These are phyloP conservation scores for Psittacula echo DNA, from an alignment of 2,797 vertebrate genomes.

Conservation along the genomic window DNA sequence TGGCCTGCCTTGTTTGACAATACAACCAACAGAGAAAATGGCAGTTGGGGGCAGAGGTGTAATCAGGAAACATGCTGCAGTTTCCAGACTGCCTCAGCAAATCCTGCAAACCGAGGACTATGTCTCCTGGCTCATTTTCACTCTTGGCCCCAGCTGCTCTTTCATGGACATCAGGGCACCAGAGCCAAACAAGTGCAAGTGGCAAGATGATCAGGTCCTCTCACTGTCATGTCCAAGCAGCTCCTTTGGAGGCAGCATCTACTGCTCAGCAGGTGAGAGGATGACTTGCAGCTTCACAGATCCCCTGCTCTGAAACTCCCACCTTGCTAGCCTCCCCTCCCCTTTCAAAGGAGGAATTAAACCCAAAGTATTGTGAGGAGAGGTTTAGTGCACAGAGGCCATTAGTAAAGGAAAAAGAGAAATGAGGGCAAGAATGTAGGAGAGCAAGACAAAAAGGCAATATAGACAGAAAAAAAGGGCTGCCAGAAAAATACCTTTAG, in stretches of 20 bases:
- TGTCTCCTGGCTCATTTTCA: not conserved
- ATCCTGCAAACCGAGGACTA: not conserved
- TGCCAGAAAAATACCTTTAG: not conserved
- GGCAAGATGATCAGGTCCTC: not conserved
- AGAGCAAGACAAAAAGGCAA: not conserved
- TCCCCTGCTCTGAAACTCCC: not conserved
- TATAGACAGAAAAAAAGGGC: not conserved
- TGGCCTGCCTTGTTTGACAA: not conserved
- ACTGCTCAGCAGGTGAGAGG: not conserved
- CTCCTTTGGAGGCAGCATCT: not conserved
- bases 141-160: not conserved
- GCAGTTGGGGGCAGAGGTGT: not conserved
- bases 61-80: not conserved
- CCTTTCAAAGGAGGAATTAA: not conserved
- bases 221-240: not conserved
- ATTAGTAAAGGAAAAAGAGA: not conserved
- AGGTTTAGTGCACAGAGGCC: not conserved
- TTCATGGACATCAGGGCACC: not conserved
- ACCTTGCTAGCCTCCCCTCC: not conserved
- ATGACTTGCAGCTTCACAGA: not conserved
- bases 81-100: not conserved
- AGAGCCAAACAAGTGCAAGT: not conserved
- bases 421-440: not conserved
- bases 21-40: not conserved
- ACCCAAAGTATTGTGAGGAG: not conserved